These are phyloP conservation scores for Sialia sialis DNA, from an alignment of 2,113 vertebrate genomes.

Conservation along the genomic window DNA sequence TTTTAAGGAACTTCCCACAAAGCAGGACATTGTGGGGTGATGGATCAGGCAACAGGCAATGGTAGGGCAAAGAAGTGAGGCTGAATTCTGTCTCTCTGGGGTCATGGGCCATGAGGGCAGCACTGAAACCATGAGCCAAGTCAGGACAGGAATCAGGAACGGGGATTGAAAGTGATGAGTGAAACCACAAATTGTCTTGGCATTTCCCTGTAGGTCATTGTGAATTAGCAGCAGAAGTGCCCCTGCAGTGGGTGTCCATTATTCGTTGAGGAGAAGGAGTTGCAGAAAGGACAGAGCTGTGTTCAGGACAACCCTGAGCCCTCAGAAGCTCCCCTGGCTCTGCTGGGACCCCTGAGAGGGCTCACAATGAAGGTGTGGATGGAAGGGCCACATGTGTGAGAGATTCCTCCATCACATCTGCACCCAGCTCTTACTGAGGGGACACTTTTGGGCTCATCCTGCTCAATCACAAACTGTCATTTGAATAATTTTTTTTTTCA, in stretches of 20 bases:
- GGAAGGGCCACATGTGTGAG: neutral
- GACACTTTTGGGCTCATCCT: neutral
- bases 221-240: neutral
- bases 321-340: neutral
- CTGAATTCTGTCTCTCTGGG: neutral
- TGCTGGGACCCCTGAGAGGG: neutral
- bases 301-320: neutral
- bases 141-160: rapidly evolving
- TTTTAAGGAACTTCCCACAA: neutral
- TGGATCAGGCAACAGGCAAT: neutral
- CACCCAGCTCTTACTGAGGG: neutral
- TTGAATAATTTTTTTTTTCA: neutral
- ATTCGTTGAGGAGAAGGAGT: neutral
- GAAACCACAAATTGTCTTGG: neutral
- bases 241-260: neutral
- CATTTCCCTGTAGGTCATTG: neutral
- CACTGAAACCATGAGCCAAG: neutral
- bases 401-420: neutral
- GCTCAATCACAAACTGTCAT: neutral
- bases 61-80: neutral
- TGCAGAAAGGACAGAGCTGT: neutral
- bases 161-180: neutral
- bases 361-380: neutral
- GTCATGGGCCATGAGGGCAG: neutral
- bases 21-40: rapidly evolving